Base-by-base conservation (phyloP, 2,888 invertebrate species). In the Drosophila engyochracea region DNA sequence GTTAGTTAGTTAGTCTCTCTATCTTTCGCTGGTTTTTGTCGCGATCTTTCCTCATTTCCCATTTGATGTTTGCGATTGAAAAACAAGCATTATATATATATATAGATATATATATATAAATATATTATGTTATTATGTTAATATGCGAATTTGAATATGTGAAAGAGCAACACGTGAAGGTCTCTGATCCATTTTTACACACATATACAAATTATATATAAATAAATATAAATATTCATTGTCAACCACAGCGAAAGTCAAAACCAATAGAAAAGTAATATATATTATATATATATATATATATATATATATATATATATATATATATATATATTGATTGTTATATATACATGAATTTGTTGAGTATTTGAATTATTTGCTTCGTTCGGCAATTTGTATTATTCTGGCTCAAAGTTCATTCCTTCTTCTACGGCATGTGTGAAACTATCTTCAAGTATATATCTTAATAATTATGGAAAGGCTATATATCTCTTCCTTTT, bases 91-190 rank as follows among this genome's bases (percentile, higher is more conserved):
- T 57, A 62, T 69, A 63, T 72, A 79, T 41, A 51, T n/a, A 30
- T n/a, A n/a, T 31, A n/a, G n/a, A 51, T 28, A 28, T 30, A n/a
- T 30, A n/a, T 57, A 62, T 69, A 65, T 79, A 79, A n/a, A 37
- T 28, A 28, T n/a, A n/a, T 30, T 0, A 59, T 33, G 4, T 14
- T 33, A 33, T 33, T 25, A 35, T 57, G 39, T 33, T 22, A 12
- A 33, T 49, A 31, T 62, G 28, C 54, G 25, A 37, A 37, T 72
- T 30, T 79, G 41, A 70, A 74, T 70, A 61, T 54, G 44, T 51
- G 61, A 57, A 70, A 59, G 62, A 53, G 55, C 66, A 72, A 76
- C 76, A 79, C 72, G 63, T 76, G 78, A 79, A 79, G 78, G 78
- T 63, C 68, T 73, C 25, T 12, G 37, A 47, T 68, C 60, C 62